phyloP scores from a whole-genome alignment of 2,797 vertebrate genomes.

The Eospalax fontanierii region DNA sequence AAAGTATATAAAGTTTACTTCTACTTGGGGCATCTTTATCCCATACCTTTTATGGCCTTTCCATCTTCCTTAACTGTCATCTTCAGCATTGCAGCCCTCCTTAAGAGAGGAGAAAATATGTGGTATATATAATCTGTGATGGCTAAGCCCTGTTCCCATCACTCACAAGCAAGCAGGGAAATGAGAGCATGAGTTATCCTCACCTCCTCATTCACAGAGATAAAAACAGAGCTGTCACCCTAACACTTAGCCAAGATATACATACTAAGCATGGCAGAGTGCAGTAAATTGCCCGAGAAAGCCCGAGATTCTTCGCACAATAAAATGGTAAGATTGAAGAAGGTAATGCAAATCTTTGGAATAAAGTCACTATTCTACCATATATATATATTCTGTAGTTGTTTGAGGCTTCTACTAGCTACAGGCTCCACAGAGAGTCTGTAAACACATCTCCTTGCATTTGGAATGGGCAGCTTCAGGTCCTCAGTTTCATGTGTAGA shows the following conservation, averaged over 20 bases:
- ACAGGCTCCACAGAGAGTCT: not conserved
- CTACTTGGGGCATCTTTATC: constrained; percentile 53
- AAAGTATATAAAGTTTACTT: constrained; percentile 71
- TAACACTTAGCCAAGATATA: constrained; percentile 71
- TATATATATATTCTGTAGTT: not conserved
- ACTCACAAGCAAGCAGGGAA: not conserved
- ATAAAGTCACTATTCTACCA: constrained; percentile 29
- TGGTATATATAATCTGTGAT: constrained; percentile 59
- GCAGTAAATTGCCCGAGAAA: constrained; percentile 49
- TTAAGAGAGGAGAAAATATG: constrained; percentile 61
- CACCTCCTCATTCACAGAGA: constrained; percentile 64
- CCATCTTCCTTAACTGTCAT: constrained; percentile 70
- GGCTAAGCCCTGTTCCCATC: constrained; percentile 60
- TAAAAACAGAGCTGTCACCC: constrained; percentile 67
- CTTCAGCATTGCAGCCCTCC: constrained; percentile 48
- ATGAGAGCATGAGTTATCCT: constrained; percentile 68
- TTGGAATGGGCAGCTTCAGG: not conserved
- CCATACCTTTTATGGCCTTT: not conserved
- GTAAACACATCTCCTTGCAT: not conserved
- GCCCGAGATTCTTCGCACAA: constrained; percentile 22
- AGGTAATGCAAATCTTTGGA: constrained; percentile 6
- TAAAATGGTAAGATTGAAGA: constrained; percentile 44
- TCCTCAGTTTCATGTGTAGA: not conserved
- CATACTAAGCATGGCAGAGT: not conserved
- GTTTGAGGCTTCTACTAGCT: not conserved